phyloP scores from a whole-genome alignment of 2,797 vertebrate species.

The Alcedo quadribrachys region DNA sequence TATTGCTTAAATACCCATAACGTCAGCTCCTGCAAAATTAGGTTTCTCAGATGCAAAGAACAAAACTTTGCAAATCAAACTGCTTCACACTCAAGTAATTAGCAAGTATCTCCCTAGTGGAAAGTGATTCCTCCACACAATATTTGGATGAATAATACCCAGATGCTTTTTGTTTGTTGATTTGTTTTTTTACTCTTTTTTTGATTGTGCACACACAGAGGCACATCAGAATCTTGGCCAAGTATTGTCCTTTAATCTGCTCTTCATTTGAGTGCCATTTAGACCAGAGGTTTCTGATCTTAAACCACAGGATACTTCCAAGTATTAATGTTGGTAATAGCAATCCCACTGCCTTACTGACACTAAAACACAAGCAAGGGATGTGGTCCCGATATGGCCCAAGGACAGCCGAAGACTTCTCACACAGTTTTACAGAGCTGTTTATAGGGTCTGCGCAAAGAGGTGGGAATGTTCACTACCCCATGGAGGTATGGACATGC shows the following conservation, averaged over 20 bases:
- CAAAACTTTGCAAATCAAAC: constrained; percentile 42
- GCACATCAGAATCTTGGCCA: neutral
- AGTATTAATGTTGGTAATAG: neutral
- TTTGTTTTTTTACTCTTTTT: neutral
- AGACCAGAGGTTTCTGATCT: neutral
- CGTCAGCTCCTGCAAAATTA: neutral
- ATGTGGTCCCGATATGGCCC: neutral
- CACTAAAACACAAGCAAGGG: neutral
- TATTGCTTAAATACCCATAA: neutral
- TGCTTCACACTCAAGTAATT: constrained; percentile 46
- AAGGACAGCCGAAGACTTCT: neutral
- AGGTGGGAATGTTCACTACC: neutral
- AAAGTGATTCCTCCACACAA: neutral
- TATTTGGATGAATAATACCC: constrained; percentile 38
- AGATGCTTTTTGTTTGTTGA: neutral
- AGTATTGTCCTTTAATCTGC: neutral
- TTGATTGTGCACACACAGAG: neutral
- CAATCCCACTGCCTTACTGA: neutral
- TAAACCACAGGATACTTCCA: neutral
- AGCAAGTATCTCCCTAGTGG: constrained; percentile 24
- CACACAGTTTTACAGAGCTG: neutral
- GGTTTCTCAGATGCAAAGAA: constrained; percentile 17
- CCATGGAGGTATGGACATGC: neutral
- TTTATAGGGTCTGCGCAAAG: neutral
- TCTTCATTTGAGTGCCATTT: neutral